Percentiles rank a stretch among this genome's conserved stretches.
Conservation (phyloP, 2,888 invertebrate genomes). For the Glaucopsyche alexis region DNA sequence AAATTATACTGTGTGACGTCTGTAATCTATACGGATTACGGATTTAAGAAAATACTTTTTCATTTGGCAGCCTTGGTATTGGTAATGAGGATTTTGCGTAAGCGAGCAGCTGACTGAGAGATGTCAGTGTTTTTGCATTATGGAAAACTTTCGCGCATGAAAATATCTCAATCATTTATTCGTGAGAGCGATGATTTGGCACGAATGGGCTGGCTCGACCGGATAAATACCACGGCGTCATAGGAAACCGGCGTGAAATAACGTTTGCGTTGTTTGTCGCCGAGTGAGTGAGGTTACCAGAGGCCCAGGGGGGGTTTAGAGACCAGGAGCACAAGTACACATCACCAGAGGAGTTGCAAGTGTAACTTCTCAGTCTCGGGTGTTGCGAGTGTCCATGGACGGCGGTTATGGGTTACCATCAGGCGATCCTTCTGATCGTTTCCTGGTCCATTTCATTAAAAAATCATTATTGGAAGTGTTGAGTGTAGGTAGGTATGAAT, state of each 20-base stretch:
- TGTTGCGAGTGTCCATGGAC: no score
- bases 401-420: background rate
- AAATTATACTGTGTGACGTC: background rate
- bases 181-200: no score
- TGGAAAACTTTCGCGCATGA: background rate
- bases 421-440: no score
- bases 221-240: no score
- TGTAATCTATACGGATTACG: background rate
- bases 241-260: no score
- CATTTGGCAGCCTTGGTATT: conserved; percentile 7
- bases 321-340: no score
- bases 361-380: no score
- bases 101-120: conserved; percentile 3
- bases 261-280: no score
- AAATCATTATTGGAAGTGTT: background rate
- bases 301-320: no score
- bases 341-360: no score
- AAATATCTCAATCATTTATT: background rate
- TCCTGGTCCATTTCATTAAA: background rate
- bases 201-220: no score
- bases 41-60: background rate
- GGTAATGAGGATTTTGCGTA: background rate
- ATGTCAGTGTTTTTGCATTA: background rate
- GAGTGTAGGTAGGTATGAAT: background rate
- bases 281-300: no score